Percentiles rank a stretch among this genome's conserved stretches.
phyloP scores from a whole-genome alignment of 2,113 vertebrate genomes.

The Cephalophus harveyi region DNA sequence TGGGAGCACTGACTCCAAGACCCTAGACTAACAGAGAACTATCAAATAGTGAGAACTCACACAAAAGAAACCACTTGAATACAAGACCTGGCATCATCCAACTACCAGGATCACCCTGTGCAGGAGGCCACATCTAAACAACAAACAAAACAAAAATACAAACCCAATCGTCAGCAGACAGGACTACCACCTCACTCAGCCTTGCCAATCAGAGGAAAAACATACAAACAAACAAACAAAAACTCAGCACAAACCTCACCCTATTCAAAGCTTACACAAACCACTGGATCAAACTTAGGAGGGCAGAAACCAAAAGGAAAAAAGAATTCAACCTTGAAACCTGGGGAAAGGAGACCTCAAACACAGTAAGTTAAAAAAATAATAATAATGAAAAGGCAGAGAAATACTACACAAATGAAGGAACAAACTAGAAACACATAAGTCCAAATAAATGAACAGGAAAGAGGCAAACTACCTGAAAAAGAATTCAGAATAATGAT shows the following conservation, averaged over 20 bases:
- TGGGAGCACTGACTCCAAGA: neutral
- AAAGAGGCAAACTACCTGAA: neutral
- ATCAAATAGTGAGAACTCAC: neutral
- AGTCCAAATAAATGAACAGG: neutral
- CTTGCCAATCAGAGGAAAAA: neutral
- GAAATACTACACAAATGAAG: neutral
- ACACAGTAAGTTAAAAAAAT: neutral
- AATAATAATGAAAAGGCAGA: neutral
- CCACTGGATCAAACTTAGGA: neutral
- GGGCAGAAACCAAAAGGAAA: neutral
- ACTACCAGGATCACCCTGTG: neutral
- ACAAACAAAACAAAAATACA: neutral
- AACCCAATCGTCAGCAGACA: neutral
- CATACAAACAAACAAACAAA: neutral
- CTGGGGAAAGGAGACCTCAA: neutral
- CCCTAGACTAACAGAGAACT: neutral
- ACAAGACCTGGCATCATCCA: neutral
- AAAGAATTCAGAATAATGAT: neutral
- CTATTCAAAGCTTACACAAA: neutral
- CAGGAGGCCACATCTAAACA: neutral
- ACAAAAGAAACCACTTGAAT: neutral
- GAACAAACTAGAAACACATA: neutral
- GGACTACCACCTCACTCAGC: neutral
- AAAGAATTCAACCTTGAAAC: neutral
- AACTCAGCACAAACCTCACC: neutral